These are phyloP conservation scores for Neodiprion pinetum DNA, from an alignment of 1,140 invertebrate genomes.

Conservation along the genomic window DNA sequence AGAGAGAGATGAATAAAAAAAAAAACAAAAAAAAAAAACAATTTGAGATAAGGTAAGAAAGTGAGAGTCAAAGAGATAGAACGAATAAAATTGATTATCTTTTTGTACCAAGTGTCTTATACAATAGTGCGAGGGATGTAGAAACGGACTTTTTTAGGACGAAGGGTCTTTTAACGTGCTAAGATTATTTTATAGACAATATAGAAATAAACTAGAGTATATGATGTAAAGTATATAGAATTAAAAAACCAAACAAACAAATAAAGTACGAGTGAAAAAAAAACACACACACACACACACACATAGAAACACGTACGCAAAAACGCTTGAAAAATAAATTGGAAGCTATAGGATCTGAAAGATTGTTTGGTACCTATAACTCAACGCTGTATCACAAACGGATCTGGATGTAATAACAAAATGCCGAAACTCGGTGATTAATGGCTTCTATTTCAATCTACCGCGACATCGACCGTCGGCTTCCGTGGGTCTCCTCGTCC, in stretches of 20 bases:
- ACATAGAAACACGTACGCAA: background rate
- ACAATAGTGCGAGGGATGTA: background rate
- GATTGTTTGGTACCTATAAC: slow-evolving; percentile 5
- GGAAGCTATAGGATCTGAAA: slow-evolving; percentile 5
- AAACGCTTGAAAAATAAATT: background rate
- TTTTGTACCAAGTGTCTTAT: slow-evolving; percentile 58
- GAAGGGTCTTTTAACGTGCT: background rate
- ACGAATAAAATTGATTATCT: slow-evolving; percentile 12
- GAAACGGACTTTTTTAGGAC: slow-evolving; percentile 1
- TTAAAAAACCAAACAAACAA: background rate
- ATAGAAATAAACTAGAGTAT: too few relatives aligned
- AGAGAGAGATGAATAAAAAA: background rate
- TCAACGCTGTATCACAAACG: background rate
- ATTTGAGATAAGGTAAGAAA: background rate
- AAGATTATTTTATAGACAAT: background rate
- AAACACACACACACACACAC: background rate
- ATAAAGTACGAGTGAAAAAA: background rate
- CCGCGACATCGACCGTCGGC: background rate
- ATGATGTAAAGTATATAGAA: background rate
- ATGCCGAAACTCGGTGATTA: background rate
- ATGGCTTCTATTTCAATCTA: background rate
- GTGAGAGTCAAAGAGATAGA: background rate
- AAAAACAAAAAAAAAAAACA: background rate
- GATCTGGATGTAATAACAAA: background rate
- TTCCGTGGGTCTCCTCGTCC: background rate